Conservation (phyloP, 92 coral and sea anemone species). For the Epizoanthus ramosus region DNA sequence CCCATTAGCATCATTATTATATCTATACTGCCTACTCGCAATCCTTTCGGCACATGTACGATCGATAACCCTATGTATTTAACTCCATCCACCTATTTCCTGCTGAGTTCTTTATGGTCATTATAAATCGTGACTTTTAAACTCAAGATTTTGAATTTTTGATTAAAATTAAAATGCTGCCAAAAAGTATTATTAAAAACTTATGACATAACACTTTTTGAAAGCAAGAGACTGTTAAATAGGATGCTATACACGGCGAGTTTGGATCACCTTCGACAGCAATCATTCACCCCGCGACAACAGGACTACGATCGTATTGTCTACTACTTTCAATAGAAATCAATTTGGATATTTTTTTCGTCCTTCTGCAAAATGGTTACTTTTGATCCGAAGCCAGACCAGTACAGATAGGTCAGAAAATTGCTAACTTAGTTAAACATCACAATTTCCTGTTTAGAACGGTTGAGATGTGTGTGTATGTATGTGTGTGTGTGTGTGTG, state of each 20-base stretch:
- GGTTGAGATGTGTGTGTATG: not conserved
- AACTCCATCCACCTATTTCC: not conserved
- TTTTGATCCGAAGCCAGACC: conserved; percentile 25
- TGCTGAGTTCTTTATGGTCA: not conserved
- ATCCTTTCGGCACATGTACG: too few relatives aligned
- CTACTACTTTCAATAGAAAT: conserved; percentile 52
- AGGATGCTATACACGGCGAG: conserved; percentile 23
- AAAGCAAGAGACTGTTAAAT: conserved; percentile 49
- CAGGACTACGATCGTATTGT: conserved; percentile 59
- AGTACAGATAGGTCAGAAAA: not conserved
- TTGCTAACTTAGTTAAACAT: not conserved
- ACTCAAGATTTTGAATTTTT: too few relatives aligned
- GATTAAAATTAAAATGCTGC: not conserved
- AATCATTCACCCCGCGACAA: conserved; percentile 56
- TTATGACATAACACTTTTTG: not conserved
- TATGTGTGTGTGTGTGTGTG: too few relatives aligned
- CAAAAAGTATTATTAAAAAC: conserved; percentile 2
- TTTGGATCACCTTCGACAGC: conserved; percentile 41
- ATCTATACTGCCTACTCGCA: too few relatives aligned
- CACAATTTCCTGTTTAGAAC: conserved; percentile 28
- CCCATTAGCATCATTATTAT: not conserved
- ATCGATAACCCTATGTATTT: not conserved
- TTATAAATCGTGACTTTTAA: not conserved
- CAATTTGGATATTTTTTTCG: conserved; percentile 48
- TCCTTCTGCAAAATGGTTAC: conserved; percentile 16